These are phyloP conservation scores for Phaethon lepturus DNA, from an alignment of 2,113 vertebrate genomes.

Conservation along the genomic window DNA sequence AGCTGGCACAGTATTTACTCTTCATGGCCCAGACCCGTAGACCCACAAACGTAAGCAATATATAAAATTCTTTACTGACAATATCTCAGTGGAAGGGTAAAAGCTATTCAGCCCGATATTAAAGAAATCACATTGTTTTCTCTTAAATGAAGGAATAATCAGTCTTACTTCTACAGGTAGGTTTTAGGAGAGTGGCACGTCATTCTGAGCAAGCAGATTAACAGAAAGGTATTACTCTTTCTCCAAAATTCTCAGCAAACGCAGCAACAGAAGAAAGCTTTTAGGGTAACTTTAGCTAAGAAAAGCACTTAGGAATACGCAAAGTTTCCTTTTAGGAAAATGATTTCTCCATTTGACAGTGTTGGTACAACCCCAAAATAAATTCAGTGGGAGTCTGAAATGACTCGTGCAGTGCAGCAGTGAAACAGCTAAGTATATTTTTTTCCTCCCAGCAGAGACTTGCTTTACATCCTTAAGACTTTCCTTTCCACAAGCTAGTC, in stretches of 20 bases:
- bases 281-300: slow-evolving; percentile 65
- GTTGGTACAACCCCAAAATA: slow-evolving; percentile 69
- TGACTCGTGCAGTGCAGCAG: slow-evolving; percentile 58
- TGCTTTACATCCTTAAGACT: slow-evolving; percentile 38
- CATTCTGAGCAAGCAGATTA: not conserved
- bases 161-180: slow-evolving; percentile 36
- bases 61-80: not conserved
- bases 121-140: not conserved
- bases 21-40: not conserved
- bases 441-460: slow-evolving; percentile 40
- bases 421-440: slow-evolving; percentile 51
- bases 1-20: not conserved
- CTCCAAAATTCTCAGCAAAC: slow-evolving; percentile 21
- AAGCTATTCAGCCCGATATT: not conserved
- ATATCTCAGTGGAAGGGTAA: not conserved
- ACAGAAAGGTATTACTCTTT: not conserved
- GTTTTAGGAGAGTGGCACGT: slow-evolving; percentile 5
- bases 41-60: not conserved
- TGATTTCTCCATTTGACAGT: slow-evolving; percentile 64
- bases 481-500: not conserved
- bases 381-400: slow-evolving; percentile 64
- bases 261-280: slow-evolving; percentile 31
- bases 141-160: not conserved
- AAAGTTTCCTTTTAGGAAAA: slow-evolving; percentile 66
- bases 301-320: slow-evolving; percentile 64